These are phyloP conservation scores for Halcyon chelicuti DNA, from an alignment of 2,797 vertebrate species.

Conservation along the genomic window DNA sequence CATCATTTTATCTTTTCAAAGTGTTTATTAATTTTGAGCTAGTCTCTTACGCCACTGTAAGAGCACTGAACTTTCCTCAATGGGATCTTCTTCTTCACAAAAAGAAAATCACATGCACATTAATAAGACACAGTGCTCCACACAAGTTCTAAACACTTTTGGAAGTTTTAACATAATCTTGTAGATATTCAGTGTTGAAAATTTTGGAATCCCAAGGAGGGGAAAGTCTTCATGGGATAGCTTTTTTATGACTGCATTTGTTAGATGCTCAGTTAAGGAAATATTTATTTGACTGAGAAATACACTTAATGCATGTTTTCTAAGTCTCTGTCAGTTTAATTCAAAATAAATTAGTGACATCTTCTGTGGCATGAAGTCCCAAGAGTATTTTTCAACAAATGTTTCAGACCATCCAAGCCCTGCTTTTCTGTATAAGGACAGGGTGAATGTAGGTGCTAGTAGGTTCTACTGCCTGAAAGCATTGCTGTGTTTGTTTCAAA, in stretches of 20 bases:
- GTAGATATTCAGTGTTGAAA: not conserved
- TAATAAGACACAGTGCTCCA: not conserved
- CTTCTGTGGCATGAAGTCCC: not conserved
- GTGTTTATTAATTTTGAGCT: conserved; percentile 30
- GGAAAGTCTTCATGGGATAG: not conserved
- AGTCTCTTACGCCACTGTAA: not conserved
- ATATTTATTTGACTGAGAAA: not conserved
- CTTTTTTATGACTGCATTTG: not conserved
- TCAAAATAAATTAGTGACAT: not conserved
- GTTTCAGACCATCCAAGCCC: not conserved
- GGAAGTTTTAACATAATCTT: not conserved
- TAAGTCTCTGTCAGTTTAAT: not conserved
- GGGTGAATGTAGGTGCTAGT: not conserved
- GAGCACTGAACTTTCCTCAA: not conserved
- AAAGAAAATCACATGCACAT: not conserved
- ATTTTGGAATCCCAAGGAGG: not conserved
- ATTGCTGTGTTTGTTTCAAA: not conserved
- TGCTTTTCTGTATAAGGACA: not conserved
- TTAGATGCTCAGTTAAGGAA: not conserved
- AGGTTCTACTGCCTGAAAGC: not conserved
- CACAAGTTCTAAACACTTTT: not conserved
- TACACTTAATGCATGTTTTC: not conserved
- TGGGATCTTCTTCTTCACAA: not conserved
- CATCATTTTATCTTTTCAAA: conserved; percentile 29
- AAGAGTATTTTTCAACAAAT: not conserved